phyloP scores from a whole-genome alignment of 2,888 invertebrate species.

The Drosophila borealis region DNA sequence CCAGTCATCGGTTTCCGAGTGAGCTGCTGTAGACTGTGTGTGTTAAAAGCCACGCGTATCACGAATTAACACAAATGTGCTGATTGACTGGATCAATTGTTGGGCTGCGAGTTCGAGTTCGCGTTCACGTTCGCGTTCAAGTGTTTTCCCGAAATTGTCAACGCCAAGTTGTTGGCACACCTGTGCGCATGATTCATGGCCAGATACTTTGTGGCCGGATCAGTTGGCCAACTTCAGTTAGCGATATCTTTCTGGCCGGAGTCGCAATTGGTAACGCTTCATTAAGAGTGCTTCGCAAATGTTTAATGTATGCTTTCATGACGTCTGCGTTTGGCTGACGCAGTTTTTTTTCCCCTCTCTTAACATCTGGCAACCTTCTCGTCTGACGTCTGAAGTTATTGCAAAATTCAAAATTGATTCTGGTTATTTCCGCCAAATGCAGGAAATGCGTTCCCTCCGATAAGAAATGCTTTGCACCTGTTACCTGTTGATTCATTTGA shows the following conservation, averaged over 20 bases:
- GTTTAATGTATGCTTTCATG: constrained; percentile 25
- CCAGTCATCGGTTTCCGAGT: constrained; percentile 1
- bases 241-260: constrained; percentile 21
- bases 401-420: constrained; percentile 6
- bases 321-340: constrained; percentile 18
- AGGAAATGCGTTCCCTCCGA: constrained; percentile 24
- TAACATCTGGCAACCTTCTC: constrained; percentile 8
- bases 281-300: constrained; percentile 47
- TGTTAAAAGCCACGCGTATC: constrained; percentile 75
- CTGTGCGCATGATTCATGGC: constrained; percentile 44
- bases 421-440: constrained; percentile 26
- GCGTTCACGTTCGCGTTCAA: background rate
- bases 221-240: constrained; percentile 32
- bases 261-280: constrained; percentile 25
- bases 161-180: constrained; percentile 15
- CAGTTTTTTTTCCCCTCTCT: constrained; percentile 7
- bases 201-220: constrained; percentile 3
- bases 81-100: constrained; percentile 63
- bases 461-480: constrained; percentile 34
- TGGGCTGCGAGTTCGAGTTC: background rate
- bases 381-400: constrained; percentile 28
- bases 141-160: constrained; percentile 42
- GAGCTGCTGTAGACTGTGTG: constrained; percentile 35
- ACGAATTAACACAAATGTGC: constrained; percentile 65
- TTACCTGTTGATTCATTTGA: constrained; percentile 14